Evolutionary conservation across 1,140 invertebrate species (phyloP), one percentile per base, ranked within the genome.

Genomic region (Tetraneura akinire): DNA sequence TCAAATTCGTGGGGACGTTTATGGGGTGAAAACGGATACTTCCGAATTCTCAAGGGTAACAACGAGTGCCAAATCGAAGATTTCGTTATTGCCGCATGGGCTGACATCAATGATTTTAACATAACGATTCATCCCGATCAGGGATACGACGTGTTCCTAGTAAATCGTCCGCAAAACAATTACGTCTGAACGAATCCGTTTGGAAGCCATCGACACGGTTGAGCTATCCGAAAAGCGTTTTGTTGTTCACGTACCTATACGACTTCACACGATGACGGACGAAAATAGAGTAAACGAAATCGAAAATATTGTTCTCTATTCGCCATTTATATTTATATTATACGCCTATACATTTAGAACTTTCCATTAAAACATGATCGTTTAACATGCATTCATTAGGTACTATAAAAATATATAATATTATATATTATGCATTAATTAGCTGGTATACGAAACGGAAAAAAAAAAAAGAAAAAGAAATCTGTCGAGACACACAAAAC

Each of bases 1-100:
- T 93, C 93, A 57, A 94, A 97, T 86, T 96, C 94, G 9, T 98
- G 96, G 96, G 96, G 96, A 5, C 82, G 84, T 0, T 86, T 90
- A 51, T 98, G 96, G 96, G 96, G 96, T 10, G 95, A 97, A 85
- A 86, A 90, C 64, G 95, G 95, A 0, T 92, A 90, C 82, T 96
- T 97, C 88, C 89, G 90, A 80, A 96, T 97, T 80, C 82, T 89
- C 5, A 89, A 91, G 74, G 95, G 95, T 80, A 86, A 84, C 26
- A 93, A 96, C 85, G 95, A 96, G 84, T 93, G 93, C 83, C 91
- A 91, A 83, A 96, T 96, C 82, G 95, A 97, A 85, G 90, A 90
- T 0, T 96, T 94, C 84, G 91, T 96, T 1, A 86, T 96, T 11
- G 92, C 89, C 18, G 90, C 90, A 11, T 93, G 92, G 90, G 90